Evolutionary conservation across 37 sponge, comb jelly and placozoan species (phyloP), one percentile per base, ranked within the genome.

Genomic region (Cliona cf. orientalis): DNA sequence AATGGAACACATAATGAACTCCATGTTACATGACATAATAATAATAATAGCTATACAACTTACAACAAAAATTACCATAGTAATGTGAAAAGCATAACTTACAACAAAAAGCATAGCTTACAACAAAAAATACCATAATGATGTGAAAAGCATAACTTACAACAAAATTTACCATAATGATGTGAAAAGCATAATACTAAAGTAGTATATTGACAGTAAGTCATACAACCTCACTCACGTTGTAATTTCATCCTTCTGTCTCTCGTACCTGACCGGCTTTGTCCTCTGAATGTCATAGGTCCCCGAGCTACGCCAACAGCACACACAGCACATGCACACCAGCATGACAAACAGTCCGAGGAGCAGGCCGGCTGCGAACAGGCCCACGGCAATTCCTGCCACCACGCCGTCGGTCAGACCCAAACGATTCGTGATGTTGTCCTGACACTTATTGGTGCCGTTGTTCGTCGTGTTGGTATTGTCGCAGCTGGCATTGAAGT

Each of bases 201-300:
- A 19, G 17, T 49, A 19, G 11, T 49, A 49, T 49, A 17, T 49
- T 11, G 55, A 17, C 11, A 49, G 17, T 11, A 17, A 11, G 55
- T 19, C n/a, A n/a, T n/a, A n/a, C n/a, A n/a, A n/a, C n/a, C n/a
- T n/a, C n/a, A n/a, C n/a, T n/a, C n/a, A n/a, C n/a, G n/a, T n/a
- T 5, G 21, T 36, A 2, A 21, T 33, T 38, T 79, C 80, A 46
- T 79, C 69, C 11, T 67, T 40, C 11, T 79, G 80, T 21, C 36
- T 67, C 58, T 68, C 68, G 80, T 79, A 79, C 56, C 36, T 65
- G 69, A 67, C 69, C 23, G 39, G 1, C 7, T 1, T n/a, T n/a
- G 3, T 9, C 69, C 39, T 5, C 26, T 3, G 5, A 56, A 14
- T 14, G 6, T 42, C 0, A 32, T 19, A 3, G 46, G 64, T 17